Base-by-base conservation (phyloP, 2,113 vertebrate species). In the Ploceus nigricollis region DNA sequence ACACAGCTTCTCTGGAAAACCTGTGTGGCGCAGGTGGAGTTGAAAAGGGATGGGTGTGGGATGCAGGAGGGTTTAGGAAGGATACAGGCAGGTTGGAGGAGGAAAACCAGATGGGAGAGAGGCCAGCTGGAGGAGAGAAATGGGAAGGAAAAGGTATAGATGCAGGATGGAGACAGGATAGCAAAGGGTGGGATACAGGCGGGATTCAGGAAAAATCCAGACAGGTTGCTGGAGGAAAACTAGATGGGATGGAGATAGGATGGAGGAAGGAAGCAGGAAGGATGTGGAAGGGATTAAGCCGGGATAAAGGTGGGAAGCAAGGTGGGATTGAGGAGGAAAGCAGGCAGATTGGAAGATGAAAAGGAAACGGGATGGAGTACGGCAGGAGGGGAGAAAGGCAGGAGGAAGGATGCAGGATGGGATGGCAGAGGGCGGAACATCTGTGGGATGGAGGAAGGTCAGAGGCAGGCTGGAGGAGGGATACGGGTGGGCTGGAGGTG, bases 281-380 rank as follows among this genome's bases (percentile, higher is more conserved):
- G 37, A 50, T n/a, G 17, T 28, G 23, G 63, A 47, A 37, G 40
- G 23, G 15, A 63, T 47, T 9, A 15, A 54, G 14, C 2, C 4
- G 13, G 21, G 12, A 37, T 31, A 23, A 14, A 47, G 31, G 22
- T 6, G 6, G 44, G 16, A 30, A 7, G 11, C 1, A 31, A 31
- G 33, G 33, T 10, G 33, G 61, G 39, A 24, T 25, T 50, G 60
- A 81, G 51, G 27, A 73, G 25, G 42, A 56, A 50, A 22, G 25
- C 33, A 28, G 48, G 11, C 25, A 24, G 44, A 31, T 1, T 56
- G 15, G 19, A 11, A 27, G n/a, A 11, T 2, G 39, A 58, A 58
- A 58, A n/a, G 0, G 0, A 39, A 17, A n/a, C 0, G 4, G 30
- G 61, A 39, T 13, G 28, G 17, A 28, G 44, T 10, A 23, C 0